A percentile compares a stretch with the other conserved stretches of the same genome.
These are phyloP conservation scores for Stenchaetothrips biformis DNA, from an alignment of 2,888 invertebrate genomes.

Conservation along the genomic window DNA sequence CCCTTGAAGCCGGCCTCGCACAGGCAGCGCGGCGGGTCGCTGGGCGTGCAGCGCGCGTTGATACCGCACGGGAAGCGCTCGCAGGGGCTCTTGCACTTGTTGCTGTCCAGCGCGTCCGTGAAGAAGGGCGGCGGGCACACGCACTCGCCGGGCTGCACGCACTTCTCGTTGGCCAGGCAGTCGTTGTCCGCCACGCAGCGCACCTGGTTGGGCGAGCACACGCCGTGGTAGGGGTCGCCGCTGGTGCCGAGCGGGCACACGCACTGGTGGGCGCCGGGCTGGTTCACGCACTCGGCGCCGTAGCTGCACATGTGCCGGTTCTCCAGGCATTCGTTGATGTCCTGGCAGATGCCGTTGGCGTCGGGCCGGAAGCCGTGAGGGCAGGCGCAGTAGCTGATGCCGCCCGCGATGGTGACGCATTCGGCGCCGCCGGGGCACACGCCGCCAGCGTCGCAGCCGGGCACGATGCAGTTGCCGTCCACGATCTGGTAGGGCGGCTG, in stretches of 20 bases:
- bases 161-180: slow-evolving; percentile 81
- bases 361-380: slow-evolving; percentile 77
- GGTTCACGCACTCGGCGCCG: slow-evolving; percentile 81
- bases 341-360: slow-evolving; percentile 71
- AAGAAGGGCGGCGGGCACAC: slow-evolving; percentile 88
- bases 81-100: slow-evolving; percentile 87
- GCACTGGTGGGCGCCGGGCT: slow-evolving; percentile 71
- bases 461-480: slow-evolving; percentile 76
- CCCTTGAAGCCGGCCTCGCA: slow-evolving; percentile 83
- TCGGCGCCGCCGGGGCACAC: slow-evolving; percentile 83
- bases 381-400: slow-evolving; percentile 89
- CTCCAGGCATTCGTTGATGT: slow-evolving; percentile 78
- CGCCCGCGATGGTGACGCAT: slow-evolving; percentile 83
- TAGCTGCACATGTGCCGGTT: slow-evolving; percentile 74
- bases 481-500: slow-evolving; percentile 81
- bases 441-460: slow-evolving; percentile 74
- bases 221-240: slow-evolving; percentile 74
- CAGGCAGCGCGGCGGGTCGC: slow-evolving; percentile 83
- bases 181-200: slow-evolving; percentile 77
- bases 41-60: slow-evolving; percentile 83
- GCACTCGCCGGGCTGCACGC: slow-evolving; percentile 86
- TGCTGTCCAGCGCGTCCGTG: slow-evolving; percentile 72
- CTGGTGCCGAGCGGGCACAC: slow-evolving; percentile 75
- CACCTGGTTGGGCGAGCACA: slow-evolving; percentile 77
- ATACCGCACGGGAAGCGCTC: slow-evolving; percentile 85